Evolutionary conservation across 2,888 invertebrate species (phyloP).

Genomic region (Dryadula phaetusa): DNA sequence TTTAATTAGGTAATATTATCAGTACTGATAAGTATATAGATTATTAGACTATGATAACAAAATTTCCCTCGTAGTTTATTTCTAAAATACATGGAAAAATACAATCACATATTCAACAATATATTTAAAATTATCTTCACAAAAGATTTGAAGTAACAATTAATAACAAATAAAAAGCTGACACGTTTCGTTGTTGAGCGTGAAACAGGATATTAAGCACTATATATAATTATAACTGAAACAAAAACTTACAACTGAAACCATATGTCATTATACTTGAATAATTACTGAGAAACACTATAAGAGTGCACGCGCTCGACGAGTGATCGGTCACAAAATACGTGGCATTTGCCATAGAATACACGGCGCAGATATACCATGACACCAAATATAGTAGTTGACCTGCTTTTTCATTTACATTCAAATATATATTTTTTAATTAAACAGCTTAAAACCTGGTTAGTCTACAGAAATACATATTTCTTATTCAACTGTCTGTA

Average conservation of each 20-base stretch:
- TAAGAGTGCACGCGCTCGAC: conserved; percentile 31
- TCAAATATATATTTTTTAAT: too few relatives aligned
- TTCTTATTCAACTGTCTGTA: too few relatives aligned
- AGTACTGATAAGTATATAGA: neutral
- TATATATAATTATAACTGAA: conserved; percentile 11
- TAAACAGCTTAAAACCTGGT: too few relatives aligned
- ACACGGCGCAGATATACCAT: conserved; percentile 20
- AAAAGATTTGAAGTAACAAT: neutral
- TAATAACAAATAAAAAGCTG: neutral
- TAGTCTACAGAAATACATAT: too few relatives aligned
- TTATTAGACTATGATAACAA: conserved; percentile 1
- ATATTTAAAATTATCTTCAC: neutral
- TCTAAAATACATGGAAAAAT: neutral
- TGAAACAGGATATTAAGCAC: neutral
- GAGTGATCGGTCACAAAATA: conserved; percentile 38
- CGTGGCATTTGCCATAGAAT: conserved; percentile 35
- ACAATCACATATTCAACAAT: neutral
- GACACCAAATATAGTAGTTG: conserved; percentile 10
- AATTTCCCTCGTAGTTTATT: conserved; percentile 6
- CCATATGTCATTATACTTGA: conserved; percentile 30
- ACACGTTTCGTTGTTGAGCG: neutral
- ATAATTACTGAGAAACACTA: conserved; percentile 37
- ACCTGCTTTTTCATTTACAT: conserved; percentile 3
- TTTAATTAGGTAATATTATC: conserved; percentile 22
- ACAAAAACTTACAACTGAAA: conserved; percentile 31